Base-by-base conservation (phyloP, 1,140 invertebrate species). In the Calycopis cecrops region DNA sequence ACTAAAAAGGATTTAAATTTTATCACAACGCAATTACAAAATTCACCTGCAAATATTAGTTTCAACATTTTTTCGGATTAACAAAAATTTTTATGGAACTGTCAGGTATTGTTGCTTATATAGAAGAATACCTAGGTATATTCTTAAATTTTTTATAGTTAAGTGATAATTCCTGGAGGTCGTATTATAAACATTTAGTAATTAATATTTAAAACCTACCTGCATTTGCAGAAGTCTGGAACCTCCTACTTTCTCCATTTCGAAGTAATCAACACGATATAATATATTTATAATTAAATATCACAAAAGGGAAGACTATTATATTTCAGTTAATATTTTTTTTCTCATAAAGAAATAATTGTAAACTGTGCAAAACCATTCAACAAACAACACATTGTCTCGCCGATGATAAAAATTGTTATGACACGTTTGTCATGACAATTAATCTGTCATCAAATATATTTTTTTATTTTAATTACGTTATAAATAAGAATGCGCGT, bases 211-310 rank as follows among this genome's bases (percentile, higher is more conserved):
- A 11, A 51, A 42, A 34, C 55, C 52, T 57, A 90, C 90, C 85
- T 90, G 90, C 89, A 91, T 90, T 62, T 89, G 88, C 47, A 85
- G 78, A 62, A 90, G 84, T 76, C 79, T 87, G 56, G 90, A 90
- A 33, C 77, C 79, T 35, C 77, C 74, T 40, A 49, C 69, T 55
- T 79, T 85, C 67, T 85, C 79, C 81, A 86, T 85, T 50, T 63
- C 73, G 9, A 49, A 54, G 59, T 18, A 54, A 54, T 58, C 54
- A 28, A 40, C 35, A 14, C 18, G 21, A 42, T 33, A 44, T 11
- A 54, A 59, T 55, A 35, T 28, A 28, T 28, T 3, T 28, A 28
- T 3, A 28, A 28, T 3, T 28, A 28, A 28, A 48, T 55, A 52
- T 55, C 62, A 60, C 62, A 57, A 34, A 65, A 52, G 57, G 67